Percentiles rank a stretch among this genome's conserved stretches.
phyloP scores from a whole-genome alignment of 2,888 invertebrate genomes.

The Timandra comae region DNA sequence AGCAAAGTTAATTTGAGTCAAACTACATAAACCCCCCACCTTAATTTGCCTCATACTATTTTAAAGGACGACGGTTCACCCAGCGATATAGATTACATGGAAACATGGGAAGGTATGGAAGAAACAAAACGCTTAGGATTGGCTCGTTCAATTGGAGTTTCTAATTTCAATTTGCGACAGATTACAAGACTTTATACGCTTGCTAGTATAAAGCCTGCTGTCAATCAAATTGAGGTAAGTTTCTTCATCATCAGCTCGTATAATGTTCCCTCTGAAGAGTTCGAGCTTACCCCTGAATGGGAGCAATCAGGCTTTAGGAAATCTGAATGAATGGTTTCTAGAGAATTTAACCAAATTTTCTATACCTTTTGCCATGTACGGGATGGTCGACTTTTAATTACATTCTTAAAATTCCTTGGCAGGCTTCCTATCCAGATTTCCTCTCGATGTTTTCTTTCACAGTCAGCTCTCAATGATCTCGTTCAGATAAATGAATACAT shows the following conservation, averaged over 20 bases:
- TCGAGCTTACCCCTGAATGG: too few species aligned
- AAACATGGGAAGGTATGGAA: slow-evolving; percentile 84
- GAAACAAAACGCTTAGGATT: slow-evolving; percentile 78
- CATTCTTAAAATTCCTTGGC: too few species aligned
- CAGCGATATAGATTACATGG: slow-evolving; percentile 78
- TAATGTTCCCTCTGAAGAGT: not conserved
- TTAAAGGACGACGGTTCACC: slow-evolving; percentile 33
- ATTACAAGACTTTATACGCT: slow-evolving; percentile 77
- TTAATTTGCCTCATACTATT: too few species aligned
- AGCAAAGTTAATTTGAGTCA: too few species aligned
- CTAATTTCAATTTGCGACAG: slow-evolving; percentile 85
- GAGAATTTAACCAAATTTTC: too few species aligned
- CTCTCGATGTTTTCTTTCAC: too few species aligned
- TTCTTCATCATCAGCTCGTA: not conserved
- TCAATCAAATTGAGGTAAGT: slow-evolving; percentile 73
- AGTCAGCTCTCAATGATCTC: too few species aligned
- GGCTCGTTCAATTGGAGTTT: slow-evolving; percentile 82
- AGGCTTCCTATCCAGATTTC: too few species aligned
- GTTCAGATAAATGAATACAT: too few species aligned
- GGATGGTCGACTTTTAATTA: too few species aligned
- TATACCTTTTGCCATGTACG: too few species aligned
- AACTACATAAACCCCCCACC: too few species aligned
- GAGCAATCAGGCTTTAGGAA: not conserved
- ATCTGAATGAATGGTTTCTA: not conserved
- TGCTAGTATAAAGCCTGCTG: slow-evolving; percentile 75